A percentile compares a stretch with the other conserved stretches of the same genome.
Conservation (phyloP, 2,888 invertebrate genomes). For the Buathra laborator region DNA sequence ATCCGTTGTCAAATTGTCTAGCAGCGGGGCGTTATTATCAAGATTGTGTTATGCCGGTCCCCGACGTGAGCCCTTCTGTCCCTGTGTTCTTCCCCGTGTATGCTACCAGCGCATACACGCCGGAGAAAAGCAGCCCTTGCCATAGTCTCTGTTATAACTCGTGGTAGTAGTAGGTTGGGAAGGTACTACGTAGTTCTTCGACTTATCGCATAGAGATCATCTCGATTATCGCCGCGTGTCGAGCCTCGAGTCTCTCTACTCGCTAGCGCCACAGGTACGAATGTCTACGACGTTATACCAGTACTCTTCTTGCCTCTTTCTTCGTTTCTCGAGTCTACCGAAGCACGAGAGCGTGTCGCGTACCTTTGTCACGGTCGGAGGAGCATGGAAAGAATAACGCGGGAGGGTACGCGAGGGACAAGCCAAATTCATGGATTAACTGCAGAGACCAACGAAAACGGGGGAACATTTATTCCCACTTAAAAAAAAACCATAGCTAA, state of each 20-base stretch:
- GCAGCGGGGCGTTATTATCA: conserved; percentile 81
- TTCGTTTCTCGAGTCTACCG: conserved; percentile 31
- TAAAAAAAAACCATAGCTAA: too few relatives aligned
- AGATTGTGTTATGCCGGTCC: conserved; percentile 75
- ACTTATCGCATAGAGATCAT: conserved; percentile 70
- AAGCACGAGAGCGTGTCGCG: conserved; percentile 50
- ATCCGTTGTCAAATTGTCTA: conserved; percentile 82
- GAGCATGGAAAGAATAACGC: conserved; percentile 13
- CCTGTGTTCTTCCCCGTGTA: conserved; percentile 17
- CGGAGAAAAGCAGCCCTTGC: conserved; percentile 13
- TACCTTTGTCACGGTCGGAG: conserved; percentile 51
- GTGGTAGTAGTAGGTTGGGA: conserved; percentile 25
- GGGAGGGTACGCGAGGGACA: conserved; percentile 14
- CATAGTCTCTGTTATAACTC: conserved; percentile 29
- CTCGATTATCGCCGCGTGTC: conserved; percentile 67
- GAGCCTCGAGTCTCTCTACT: conserved; percentile 42
- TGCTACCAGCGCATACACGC: not conserved
- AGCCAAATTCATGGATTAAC: conserved; percentile 26
- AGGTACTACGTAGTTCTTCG: conserved; percentile 46
- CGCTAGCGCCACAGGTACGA: conserved; percentile 65
- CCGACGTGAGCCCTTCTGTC: conserved; percentile 52
- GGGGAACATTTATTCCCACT: too few relatives aligned
- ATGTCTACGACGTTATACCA: conserved; percentile 31
- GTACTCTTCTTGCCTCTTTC: conserved; percentile 6
- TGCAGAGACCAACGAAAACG: not conserved